Evolutionary conservation across 2,888 invertebrate genomes (phyloP), one percentile per base, ranked within the genome.

Genomic region (Selenia dentaria): DNA sequence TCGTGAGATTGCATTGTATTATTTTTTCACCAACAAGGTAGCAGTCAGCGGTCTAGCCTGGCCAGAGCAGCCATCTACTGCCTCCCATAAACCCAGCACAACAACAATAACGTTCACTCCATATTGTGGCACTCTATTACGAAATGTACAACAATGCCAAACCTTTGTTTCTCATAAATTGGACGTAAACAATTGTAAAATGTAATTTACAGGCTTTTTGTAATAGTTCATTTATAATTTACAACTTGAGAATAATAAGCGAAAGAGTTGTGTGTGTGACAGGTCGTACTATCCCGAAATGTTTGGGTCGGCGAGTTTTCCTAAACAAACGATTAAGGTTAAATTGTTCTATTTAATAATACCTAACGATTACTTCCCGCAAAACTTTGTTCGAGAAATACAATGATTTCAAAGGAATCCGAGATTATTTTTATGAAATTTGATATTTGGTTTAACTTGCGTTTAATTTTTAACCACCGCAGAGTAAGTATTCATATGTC

Each of bases 171-270:
- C 45, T 54, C 51, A 59, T 60, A 71, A 67, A 58, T 57, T 51
- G 45, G 66, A 72, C 66, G 71, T 82, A 82, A 85, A 84, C 82
- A 84, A 83, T 79, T 81, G 79, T 83, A 79, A 85, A 83, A 73
- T 70, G 65, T 73, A 67, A 80, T 80, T 81, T 77, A 79, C 58
- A 50, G 38, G 34, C 11, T 10, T n/a, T n/a, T n/a, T n/a, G n/a
- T n/a, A n/a, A n/a, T n/a, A n/a, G n/a, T n/a, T n/a, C n/a, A n/a
- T n/a, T n/a, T n/a, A n/a, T n/a, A n/a, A 47, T 49, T 57, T 55
- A 51, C 18, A 47, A 40, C 38, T 39, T 26, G n/a, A 29, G 18
- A 9, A 36, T 6, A n/a, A n/a, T 14, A 28, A 6, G 40, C 16
- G 42, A 59, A 56, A 57, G 59, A 59, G 59, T 59, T 59, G 47